phyloP scores from a whole-genome alignment of 2,113 vertebrate genomes.

The Cichladusa arquata region DNA sequence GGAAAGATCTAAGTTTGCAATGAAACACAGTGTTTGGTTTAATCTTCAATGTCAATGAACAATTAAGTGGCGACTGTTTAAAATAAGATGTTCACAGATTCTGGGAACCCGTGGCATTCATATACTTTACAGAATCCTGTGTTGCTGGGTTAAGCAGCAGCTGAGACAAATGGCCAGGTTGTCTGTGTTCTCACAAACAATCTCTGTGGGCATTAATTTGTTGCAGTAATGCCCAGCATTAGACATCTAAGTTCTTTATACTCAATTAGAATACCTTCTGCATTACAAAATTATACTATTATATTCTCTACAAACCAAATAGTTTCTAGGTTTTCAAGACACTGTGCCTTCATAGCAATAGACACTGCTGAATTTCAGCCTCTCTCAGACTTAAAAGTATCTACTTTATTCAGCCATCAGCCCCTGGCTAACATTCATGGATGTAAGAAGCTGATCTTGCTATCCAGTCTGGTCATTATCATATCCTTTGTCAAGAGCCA shows the following conservation, averaged over 20 bases:
- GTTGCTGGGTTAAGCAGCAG: not conserved
- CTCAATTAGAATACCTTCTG: not conserved
- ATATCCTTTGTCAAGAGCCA: conserved; percentile 59
- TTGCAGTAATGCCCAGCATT: not conserved
- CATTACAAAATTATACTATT: not conserved
- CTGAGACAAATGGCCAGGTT: not conserved
- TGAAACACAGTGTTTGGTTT: not conserved
- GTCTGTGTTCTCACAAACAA: not conserved
- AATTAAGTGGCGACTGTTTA: not conserved
- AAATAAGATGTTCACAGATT: not conserved
- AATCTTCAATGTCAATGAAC: not conserved
- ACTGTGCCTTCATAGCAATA: not conserved
- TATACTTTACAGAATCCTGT: not conserved
- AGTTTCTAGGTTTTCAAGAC: conserved; percentile 45
- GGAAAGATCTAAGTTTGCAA: not conserved
- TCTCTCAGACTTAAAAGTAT: conserved; percentile 4
- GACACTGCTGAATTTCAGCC: conserved; percentile 32
- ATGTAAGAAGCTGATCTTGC: conserved; percentile 57
- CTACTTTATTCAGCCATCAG: conserved; percentile 65
- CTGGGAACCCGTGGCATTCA: not conserved
- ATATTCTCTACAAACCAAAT: conserved; percentile 15
- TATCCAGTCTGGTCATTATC: conserved; percentile 69
- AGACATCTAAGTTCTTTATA: not conserved
- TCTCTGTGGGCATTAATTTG: not conserved
- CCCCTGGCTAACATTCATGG: conserved; percentile 55